Percentiles rank a stretch among this genome's conserved stretches.
These are phyloP conservation scores for Adoxophyes honmai DNA, from an alignment of 1,140 invertebrate species.

Conservation along the genomic window DNA sequence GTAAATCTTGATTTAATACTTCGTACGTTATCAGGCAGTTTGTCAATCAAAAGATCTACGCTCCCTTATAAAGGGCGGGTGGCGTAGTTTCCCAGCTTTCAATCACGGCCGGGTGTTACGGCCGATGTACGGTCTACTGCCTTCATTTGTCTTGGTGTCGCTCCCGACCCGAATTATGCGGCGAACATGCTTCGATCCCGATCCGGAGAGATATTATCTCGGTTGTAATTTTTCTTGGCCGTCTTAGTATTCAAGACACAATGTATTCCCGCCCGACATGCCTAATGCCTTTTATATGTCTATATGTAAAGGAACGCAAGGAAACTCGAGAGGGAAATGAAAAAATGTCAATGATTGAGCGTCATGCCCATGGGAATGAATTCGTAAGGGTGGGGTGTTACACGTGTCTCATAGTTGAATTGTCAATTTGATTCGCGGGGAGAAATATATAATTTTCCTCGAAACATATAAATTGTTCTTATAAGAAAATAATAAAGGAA, in stretches of 20 bases:
- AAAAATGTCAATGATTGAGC: conserved; percentile 75
- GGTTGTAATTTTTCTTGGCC: conserved; percentile 66
- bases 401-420: conserved; percentile 54
- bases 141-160: conserved; percentile 55
- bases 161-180: conserved; percentile 45
- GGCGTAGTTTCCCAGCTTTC: conserved; percentile 16
- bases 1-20: conserved; percentile 9
- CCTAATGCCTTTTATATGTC: conserved; percentile 37
- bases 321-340: conserved; percentile 52
- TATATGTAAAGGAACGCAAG: conserved; percentile 31
- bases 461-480: conserved; percentile 4
- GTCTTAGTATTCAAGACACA: conserved; percentile 65
- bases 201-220: conserved; percentile 50
- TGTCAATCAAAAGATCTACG: conserved; percentile 14
- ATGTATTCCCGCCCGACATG: conserved; percentile 38
- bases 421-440: conserved; percentile 48
- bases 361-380: conserved; percentile 74
- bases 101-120: conserved; percentile 19
- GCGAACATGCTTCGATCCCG: conserved; percentile 48
- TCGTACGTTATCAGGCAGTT: conserved; percentile 1
- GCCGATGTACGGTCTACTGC: conserved; percentile 18
- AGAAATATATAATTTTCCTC: conserved; percentile 21
- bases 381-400: conserved; percentile 46
- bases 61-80: conserved; percentile 6
- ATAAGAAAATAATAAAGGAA: conserved; percentile 1